Base-by-base conservation (phyloP, 2,113 vertebrate species). In the Poeciliopsis turrubarensis region DNA sequence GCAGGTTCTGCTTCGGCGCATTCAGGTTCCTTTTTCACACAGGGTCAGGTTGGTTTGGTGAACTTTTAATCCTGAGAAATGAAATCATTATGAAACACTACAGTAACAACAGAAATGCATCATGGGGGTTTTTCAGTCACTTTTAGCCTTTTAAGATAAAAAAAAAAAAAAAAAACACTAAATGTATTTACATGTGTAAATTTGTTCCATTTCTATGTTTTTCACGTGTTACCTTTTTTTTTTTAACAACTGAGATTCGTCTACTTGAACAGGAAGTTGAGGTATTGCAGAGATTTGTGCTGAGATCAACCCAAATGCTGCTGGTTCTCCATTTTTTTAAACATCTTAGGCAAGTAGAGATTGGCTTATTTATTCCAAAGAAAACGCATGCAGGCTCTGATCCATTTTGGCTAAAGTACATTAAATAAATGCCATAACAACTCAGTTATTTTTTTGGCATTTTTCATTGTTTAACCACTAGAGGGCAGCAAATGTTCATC, bases 401-500 rank as follows among this genome's bases (percentile, higher is more conserved):
- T 30, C 11, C 62, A 19, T 19, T 9, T 11, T 19, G 22, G 61
- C 61, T 31, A 32, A 4, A 63, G 30, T 31, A 64, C 31, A 10
- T 32, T 64, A 19, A 32, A 64, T 32, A 64, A 22, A 63, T 3
- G 29, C 62, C 3, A 64, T 5, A 63, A 62, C 29, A 64, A 26
- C 17, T 3, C 14, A 32, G 29, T 25, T 22, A 25, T 17, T 54
- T n/a, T 57, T 10, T 19, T 57, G n/a, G 47, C 51, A n/a, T 1
- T 22, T 54, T 54, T 54, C 7, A 19, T 54, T n/a, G 19, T 57
- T 65, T 65, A 22, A 34, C 81, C 83, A 76, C 81, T 34, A 19
- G 83, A 72, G 76, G 73, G 81, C 83, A 80, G 79, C 76, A 73
- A 47, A 34, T 31, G 4, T 2, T 29, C 37, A 31, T 31, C 22